phyloP scores from a whole-genome alignment of 2,888 invertebrate species.

The Nemoura dubitans region DNA sequence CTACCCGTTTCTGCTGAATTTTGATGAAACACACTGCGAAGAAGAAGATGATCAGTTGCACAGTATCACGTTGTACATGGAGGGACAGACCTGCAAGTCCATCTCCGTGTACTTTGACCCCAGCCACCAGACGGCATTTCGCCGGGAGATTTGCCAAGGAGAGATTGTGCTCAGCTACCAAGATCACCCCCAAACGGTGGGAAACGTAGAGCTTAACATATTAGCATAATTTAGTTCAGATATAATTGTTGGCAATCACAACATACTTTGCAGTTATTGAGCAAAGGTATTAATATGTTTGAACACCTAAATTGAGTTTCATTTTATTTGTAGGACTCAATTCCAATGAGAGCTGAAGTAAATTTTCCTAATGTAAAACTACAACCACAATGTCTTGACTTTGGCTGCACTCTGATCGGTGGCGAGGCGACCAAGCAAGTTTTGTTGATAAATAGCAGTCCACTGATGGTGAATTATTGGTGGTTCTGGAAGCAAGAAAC shows the following conservation, averaged over 20 bases:
- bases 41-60: background rate
- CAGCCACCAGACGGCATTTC: slow-evolving; percentile 15
- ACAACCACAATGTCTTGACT: slow-evolving; percentile 66
- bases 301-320: background rate
- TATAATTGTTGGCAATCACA: too few species aligned
- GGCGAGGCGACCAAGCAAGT: slow-evolving; percentile 61
- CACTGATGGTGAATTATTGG: slow-evolving; percentile 62
- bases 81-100: background rate
- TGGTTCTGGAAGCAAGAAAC: slow-evolving; percentile 57
- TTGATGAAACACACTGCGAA: background rate
- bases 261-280: too few species aligned
- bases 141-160: background rate
- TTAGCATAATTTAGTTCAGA: too few species aligned
- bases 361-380: slow-evolving; percentile 74
- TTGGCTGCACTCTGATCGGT: slow-evolving; percentile 68
- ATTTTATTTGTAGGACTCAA: slow-evolving; percentile 66
- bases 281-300: too few species aligned
- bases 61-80: background rate
- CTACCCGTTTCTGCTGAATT: slow-evolving; percentile 62
- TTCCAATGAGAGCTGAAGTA: slow-evolving; percentile 70
- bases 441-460: slow-evolving; percentile 65
- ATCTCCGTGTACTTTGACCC: slow-evolving; percentile 28
- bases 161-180: slow-evolving; percentile 21
- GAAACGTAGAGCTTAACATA: background rate
- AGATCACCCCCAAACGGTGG: slow-evolving; percentile 60